A percentile compares a stretch with the other conserved stretches of the same genome.
Conservation (phyloP, 2,888 invertebrate genomes). For the Tipula lateralis region DNA sequence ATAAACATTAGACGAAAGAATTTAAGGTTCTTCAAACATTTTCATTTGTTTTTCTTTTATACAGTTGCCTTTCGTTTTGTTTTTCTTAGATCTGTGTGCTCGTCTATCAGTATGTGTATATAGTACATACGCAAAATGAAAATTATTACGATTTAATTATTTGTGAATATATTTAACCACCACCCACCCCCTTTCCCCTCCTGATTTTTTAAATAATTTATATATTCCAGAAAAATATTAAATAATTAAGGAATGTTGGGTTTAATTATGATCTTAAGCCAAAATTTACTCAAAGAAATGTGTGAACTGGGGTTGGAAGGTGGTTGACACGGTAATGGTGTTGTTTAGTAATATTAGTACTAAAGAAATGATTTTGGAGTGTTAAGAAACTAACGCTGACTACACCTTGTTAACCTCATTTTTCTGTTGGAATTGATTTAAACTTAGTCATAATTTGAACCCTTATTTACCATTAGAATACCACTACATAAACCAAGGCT, state of each 20-base stretch:
- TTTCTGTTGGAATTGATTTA: no score
- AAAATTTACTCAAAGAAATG: background rate
- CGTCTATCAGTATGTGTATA: background rate
- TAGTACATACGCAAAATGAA: background rate
- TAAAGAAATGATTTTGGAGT: no score
- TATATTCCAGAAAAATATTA: background rate
- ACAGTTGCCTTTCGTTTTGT: background rate
- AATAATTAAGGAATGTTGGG: background rate
- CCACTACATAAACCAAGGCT: no score
- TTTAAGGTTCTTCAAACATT: background rate
- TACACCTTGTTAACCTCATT: no score
- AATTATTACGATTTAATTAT: background rate
- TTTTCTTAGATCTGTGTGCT: background rate
- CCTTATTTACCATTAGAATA: no score
- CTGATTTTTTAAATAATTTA: background rate
- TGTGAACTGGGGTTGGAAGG: background rate
- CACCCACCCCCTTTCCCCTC: no score
- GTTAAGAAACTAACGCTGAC: no score
- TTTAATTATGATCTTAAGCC: background rate
- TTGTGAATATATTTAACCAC: background rate
- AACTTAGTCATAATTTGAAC: no score
- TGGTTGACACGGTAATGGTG: background rate
- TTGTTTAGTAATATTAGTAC: no score
- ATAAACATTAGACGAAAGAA: background rate
- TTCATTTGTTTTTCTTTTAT: background rate